Conservation (phyloP, 2,888 invertebrate genomes). For the Drosophila cracens region DNA sequence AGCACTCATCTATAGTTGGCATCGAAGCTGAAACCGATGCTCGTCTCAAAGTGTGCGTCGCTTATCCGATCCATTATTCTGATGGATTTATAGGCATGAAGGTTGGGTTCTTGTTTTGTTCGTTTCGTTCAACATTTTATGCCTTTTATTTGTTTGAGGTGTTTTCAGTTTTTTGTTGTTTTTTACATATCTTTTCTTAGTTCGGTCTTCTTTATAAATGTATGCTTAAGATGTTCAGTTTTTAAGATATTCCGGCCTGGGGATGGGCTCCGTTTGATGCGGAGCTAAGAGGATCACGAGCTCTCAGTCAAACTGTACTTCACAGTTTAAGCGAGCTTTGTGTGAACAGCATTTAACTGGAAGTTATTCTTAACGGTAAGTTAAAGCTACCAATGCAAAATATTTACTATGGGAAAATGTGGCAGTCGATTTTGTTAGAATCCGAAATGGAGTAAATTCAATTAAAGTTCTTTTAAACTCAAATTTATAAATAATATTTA, state of each 20-base stretch:
- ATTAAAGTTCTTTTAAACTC: neutral
- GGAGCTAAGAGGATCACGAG: slow-evolving; percentile 13
- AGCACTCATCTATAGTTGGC: slow-evolving; percentile 21
- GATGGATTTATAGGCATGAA: slow-evolving; percentile 78
- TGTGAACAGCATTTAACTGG: neutral
- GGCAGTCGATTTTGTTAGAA: neutral
- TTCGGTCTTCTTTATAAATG: slow-evolving; percentile 10
- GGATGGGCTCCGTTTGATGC: slow-evolving; percentile 19
- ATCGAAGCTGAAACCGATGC: slow-evolving; percentile 30
- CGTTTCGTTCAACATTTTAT: slow-evolving; percentile 51
- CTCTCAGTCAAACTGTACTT: slow-evolving; percentile 11
- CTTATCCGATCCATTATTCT: slow-evolving; percentile 81
- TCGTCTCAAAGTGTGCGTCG: slow-evolving; percentile 58
- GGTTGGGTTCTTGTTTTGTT: slow-evolving; percentile 40
- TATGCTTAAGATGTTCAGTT: neutral
- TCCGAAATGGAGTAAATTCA: neutral
- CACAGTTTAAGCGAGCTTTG: slow-evolving; percentile 2
- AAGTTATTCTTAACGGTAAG: neutral
- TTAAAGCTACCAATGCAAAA: neutral
- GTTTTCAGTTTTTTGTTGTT: slow-evolving; percentile 34
- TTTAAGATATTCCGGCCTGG: slow-evolving; percentile 42
- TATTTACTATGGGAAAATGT: neutral
- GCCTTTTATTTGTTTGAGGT: slow-evolving; percentile 47
- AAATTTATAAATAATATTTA: neutral
- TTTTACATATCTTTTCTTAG: slow-evolving; percentile 27